phyloP scores from a whole-genome alignment of 2,113 vertebrate species.

The Excalfactoria chinensis region DNA sequence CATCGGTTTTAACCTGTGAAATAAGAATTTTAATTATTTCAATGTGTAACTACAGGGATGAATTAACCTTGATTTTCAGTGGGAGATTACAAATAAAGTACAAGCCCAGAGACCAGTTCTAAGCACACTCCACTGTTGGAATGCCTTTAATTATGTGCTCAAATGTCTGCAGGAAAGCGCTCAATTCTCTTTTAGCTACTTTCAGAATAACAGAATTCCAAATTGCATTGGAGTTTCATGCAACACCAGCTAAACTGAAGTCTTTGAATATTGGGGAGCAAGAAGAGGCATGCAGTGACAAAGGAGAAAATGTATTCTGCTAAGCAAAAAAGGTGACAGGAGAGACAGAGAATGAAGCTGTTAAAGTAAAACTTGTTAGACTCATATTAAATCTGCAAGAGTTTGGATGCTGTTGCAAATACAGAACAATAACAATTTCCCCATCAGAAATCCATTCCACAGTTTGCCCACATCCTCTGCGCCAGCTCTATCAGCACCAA shows the following conservation, averaged over 20 bases:
- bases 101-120: not conserved
- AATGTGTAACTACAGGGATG: not conserved
- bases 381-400: not conserved
- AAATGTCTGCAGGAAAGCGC: not conserved
- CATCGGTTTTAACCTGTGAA: not conserved
- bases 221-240: not conserved
- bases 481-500: not conserved
- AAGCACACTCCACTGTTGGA: not conserved
- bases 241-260: not conserved
- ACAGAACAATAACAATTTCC: not conserved
- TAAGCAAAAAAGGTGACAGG: not conserved
- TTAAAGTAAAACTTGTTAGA: not conserved
- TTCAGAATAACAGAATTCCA: not conserved
- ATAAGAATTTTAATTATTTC: not conserved
- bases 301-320: not conserved
- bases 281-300: not conserved
- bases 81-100: not conserved
- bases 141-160: not conserved
- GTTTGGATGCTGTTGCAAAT: not conserved
- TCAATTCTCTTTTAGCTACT: not conserved
- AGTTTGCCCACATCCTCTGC: not conserved
- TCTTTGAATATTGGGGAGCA: not conserved
- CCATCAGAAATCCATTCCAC: not conserved
- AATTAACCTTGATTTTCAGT: constrained; percentile 1
- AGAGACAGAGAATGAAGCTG: not conserved